These are phyloP conservation scores for Phaenicophaeus curvirostris DNA, from an alignment of 2,797 vertebrate species.

Conservation along the genomic window DNA sequence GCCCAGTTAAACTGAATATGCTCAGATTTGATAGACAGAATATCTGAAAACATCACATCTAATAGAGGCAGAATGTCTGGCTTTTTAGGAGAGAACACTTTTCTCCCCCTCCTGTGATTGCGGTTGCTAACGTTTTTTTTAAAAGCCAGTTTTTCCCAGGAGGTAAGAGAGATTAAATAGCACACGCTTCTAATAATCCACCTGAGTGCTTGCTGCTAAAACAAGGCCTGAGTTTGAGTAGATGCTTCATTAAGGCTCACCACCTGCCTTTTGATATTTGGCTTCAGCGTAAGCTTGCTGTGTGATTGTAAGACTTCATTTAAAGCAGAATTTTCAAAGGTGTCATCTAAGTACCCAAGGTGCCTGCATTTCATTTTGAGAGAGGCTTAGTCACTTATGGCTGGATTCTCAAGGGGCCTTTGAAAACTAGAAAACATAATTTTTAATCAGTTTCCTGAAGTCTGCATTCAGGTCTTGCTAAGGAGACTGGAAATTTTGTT, in stretches of 20 bases:
- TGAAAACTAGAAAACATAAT: not conserved
- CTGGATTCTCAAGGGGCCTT: not conserved
- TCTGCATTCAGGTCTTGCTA: not conserved
- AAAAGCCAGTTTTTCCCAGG: conserved; percentile 28
- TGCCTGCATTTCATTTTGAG: not conserved
- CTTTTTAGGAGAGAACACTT: not conserved
- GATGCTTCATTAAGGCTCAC: conserved; percentile 32
- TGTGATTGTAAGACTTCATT: not conserved
- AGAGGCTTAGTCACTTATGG: not conserved
- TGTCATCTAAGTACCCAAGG: not conserved
- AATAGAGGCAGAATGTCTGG: not conserved
- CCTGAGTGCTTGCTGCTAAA: conserved; percentile 10
- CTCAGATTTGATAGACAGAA: not conserved
- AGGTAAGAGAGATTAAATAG: conserved; percentile 14
- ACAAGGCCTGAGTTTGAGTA: conserved; percentile 20
- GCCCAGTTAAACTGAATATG: not conserved
- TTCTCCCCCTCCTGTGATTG: not conserved
- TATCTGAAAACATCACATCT: not conserved
- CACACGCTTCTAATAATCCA: not conserved
- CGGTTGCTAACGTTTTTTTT: not conserved
- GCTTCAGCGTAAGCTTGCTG: not conserved
- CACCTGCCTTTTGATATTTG: conserved; percentile 23
- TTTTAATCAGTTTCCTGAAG: conserved; percentile 15
- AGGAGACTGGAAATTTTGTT: not conserved
- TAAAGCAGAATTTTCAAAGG: conserved; percentile 5